Conservation (phyloP, 2,113 vertebrate genomes). For the Gopherus flavomarginatus region DNA sequence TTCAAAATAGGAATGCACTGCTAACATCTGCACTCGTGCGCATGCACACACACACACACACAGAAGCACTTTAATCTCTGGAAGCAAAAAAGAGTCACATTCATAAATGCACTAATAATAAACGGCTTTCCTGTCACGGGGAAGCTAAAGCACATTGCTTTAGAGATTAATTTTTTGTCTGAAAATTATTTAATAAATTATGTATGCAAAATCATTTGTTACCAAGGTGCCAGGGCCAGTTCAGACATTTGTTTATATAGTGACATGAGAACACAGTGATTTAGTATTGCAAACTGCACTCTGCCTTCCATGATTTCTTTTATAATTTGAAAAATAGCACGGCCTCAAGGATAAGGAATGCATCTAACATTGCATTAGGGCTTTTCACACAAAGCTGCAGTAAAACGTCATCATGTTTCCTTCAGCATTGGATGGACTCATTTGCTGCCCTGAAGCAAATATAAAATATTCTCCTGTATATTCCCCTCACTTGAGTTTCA, state of each 20-base stretch:
- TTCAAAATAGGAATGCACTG: conserved; percentile 23
- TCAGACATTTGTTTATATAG: conserved; percentile 27
- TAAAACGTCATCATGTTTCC: conserved; percentile 14
- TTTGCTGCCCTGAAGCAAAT: neutral
- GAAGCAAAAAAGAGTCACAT: conserved; percentile 18
- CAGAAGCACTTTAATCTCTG: conserved; percentile 56
- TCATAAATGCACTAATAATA: conserved; percentile 43
- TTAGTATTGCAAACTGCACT: conserved; percentile 49
- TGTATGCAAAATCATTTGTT: conserved; percentile 55
- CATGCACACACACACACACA: conserved; percentile 33
- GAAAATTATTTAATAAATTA: conserved; percentile 47
- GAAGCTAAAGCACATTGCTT: conserved; percentile 45
- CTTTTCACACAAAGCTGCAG: conserved; percentile 27
- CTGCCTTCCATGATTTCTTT: conserved; percentile 41
- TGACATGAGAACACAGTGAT: conserved; percentile 48
- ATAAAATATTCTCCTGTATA: neutral
- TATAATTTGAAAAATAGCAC: conserved; percentile 56
- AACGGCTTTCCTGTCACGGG: conserved; percentile 46
- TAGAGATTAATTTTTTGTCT: conserved; percentile 48
- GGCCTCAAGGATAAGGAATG: conserved; percentile 27
- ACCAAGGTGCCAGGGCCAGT: conserved; percentile 44
- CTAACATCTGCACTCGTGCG: conserved; percentile 46
- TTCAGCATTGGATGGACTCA: neutral
- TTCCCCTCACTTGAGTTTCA: neutral
- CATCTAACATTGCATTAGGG: neutral